These are phyloP conservation scores for Gallirallus australis DNA, from an alignment of 2,797 vertebrate genomes.

Conservation along the genomic window DNA sequence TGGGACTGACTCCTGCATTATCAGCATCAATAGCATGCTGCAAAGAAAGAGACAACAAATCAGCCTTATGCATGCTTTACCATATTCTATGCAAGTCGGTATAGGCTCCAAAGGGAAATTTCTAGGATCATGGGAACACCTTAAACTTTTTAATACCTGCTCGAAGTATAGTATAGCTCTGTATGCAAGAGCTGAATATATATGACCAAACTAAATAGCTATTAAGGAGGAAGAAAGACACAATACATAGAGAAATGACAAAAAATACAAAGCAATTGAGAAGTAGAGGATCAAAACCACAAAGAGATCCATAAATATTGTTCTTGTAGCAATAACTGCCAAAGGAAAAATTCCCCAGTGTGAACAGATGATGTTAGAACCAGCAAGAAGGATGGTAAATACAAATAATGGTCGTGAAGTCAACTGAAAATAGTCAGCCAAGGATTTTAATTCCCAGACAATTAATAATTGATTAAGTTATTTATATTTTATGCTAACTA, in stretches of 20 bases:
- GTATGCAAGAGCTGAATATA: not conserved
- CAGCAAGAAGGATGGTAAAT: not conserved
- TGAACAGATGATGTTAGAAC: not conserved
- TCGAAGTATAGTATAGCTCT: not conserved
- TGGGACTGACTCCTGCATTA: constrained; percentile 92
- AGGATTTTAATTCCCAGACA: not conserved
- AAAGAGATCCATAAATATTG: not conserved
- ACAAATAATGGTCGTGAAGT: not conserved
- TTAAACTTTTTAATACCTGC: not conserved
- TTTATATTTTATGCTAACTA: not conserved
- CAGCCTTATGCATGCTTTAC: not conserved
- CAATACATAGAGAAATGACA: not conserved
- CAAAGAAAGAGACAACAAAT: constrained; percentile 52
- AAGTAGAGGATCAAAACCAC: not conserved
- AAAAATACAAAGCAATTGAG: not conserved
- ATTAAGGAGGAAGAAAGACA: not conserved
- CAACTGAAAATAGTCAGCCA: not conserved
- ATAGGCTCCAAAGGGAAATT: not conserved
- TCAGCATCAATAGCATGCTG: constrained; percentile 94
- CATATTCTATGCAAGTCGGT: not conserved
- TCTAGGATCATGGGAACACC: not conserved
- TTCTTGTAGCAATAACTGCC: not conserved
- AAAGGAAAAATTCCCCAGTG: not conserved
- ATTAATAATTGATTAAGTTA: not conserved
- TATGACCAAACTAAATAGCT: not conserved